These are phyloP conservation scores for Catharus ustulatus DNA, from an alignment of 2,797 vertebrate genomes.

Conservation along the genomic window DNA sequence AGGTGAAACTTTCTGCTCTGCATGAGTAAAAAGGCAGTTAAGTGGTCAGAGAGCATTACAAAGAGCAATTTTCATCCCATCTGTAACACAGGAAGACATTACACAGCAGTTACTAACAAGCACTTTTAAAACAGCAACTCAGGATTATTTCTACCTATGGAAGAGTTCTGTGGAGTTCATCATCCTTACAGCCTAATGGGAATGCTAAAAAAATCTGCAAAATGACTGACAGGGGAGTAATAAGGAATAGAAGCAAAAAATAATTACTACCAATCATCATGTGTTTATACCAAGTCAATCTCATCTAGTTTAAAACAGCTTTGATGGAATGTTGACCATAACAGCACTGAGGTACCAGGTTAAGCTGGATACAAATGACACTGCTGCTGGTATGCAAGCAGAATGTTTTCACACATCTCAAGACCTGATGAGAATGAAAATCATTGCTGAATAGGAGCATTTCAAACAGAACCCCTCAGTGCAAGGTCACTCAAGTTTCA, in stretches of 20 bases:
- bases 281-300: neutral
- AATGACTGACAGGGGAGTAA: neutral
- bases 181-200: neutral
- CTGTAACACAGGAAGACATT: neutral
- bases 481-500: neutral
- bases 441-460: rapidly evolving
- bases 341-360: neutral
- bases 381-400: neutral
- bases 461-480: neutral
- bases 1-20: neutral
- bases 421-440: neutral
- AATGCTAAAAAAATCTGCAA: neutral
- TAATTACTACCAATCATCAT: neutral
- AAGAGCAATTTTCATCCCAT: neutral
- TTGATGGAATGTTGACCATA: neutral
- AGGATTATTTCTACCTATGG: neutral
- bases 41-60: neutral
- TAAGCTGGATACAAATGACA: neutral
- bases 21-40: neutral
- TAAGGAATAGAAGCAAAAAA: neutral
- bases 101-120: neutral
- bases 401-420: rapidly evolving
- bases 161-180: neutral
- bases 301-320: neutral
- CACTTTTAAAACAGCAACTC: neutral